phyloP scores from a whole-genome alignment of 2,888 invertebrate species.

The Dicycla oo region DNA sequence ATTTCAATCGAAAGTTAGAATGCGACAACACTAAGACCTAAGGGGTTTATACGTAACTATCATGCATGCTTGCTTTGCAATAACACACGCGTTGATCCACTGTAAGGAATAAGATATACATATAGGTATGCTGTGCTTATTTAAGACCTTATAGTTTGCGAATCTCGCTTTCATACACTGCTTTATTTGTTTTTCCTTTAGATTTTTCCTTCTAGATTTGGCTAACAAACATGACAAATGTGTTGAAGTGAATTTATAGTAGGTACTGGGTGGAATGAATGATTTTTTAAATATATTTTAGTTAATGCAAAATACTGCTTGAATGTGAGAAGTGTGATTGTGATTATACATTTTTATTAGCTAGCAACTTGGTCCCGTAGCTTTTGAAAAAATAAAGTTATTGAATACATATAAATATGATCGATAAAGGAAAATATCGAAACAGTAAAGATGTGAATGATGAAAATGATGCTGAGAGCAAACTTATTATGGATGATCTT shows the following conservation, averaged over 20 bases:
- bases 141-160: background rate
- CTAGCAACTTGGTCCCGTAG: constrained; percentile 10
- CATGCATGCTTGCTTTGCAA: constrained; percentile 27
- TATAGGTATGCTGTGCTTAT: background rate
- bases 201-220: constrained; percentile 31
- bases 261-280: constrained; percentile 11
- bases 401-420: background rate
- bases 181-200: constrained; percentile 28
- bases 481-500: constrained; percentile 14
- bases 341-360: constrained; percentile 7
- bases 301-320: background rate
- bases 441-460: constrained; percentile 6
- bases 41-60: background rate
- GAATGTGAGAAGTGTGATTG: constrained; percentile 36
- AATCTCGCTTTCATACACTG: constrained; percentile 7
- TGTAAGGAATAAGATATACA: background rate
- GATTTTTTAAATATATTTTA: background rate
- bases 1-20: background rate
- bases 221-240: constrained; percentile 28
- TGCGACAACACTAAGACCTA: background rate
- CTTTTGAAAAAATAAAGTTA: background rate
- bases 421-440: background rate
- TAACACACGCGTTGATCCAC: background rate
- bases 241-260: constrained; percentile 19
- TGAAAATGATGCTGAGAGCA: background rate